Evolutionary conservation across 2,797 vertebrate species (phyloP).

Genomic region (Diglossa cyanea): DNA sequence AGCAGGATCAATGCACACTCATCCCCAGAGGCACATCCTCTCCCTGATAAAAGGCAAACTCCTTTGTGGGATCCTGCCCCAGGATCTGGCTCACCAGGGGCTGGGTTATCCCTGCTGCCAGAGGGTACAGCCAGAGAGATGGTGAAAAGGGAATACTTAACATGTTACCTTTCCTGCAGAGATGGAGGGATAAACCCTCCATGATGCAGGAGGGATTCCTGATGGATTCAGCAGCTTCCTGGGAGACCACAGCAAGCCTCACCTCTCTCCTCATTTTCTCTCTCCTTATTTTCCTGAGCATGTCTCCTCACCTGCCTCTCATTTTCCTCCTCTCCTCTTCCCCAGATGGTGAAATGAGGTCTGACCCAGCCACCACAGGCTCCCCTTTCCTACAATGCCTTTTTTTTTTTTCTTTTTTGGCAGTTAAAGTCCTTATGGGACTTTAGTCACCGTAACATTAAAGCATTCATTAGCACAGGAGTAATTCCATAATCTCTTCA

Average conservation of each 20-base stretch:
- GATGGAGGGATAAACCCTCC: not conserved
- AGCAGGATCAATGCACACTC: not conserved
- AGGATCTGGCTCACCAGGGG: not conserved
- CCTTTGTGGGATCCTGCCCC: not conserved
- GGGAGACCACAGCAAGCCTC: not conserved
- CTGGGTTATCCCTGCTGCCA: not conserved
- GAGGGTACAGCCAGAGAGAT: not conserved
- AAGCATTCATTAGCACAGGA: constrained; percentile 43
- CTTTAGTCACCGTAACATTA: not conserved
- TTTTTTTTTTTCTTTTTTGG: not conserved
- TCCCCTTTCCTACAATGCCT: not conserved
- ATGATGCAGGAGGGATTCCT: not conserved
- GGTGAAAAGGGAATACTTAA: not conserved
- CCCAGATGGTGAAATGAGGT: not conserved
- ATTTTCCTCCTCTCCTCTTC: not conserved
- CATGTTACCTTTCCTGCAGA: not conserved
- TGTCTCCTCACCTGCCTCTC: not conserved
- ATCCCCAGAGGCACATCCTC: not conserved
- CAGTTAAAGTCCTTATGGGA: not conserved
- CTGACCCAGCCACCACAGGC: not conserved
- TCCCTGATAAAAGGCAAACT: not conserved
- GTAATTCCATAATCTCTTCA: constrained; percentile 66
- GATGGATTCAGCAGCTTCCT: not conserved
- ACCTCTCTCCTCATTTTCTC: not conserved
- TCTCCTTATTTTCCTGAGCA: not conserved